phyloP scores from a whole-genome alignment of 2,888 invertebrate species.

The Euzophera pinguis region DNA sequence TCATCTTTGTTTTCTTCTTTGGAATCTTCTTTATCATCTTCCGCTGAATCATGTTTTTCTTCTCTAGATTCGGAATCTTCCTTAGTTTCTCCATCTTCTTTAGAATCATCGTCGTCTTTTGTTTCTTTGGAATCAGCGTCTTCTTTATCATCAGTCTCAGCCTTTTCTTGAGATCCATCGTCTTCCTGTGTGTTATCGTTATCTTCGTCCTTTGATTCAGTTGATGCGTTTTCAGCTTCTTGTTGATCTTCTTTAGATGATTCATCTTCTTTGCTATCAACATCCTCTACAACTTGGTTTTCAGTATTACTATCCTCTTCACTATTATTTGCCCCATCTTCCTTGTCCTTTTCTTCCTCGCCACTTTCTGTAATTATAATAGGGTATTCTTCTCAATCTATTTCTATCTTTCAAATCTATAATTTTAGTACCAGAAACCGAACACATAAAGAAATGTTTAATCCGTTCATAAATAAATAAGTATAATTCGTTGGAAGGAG shows the following conservation, averaged over 20 bases:
- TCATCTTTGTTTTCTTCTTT: constrained; percentile 48
- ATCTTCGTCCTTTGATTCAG: constrained; percentile 35
- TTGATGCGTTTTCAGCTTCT: constrained; percentile 35
- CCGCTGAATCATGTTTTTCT: constrained; percentile 33
- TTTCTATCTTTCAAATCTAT: too few species aligned
- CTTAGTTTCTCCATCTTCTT: constrained; percentile 29
- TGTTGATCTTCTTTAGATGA: constrained; percentile 40
- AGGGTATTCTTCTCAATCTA: too few species aligned
- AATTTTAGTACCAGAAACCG: too few species aligned
- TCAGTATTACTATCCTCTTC: constrained; percentile 38
- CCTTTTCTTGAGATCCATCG: constrained; percentile 68
- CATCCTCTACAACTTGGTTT: constrained; percentile 36
- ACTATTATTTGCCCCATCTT: constrained; percentile 43
- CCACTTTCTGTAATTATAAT: constrained; percentile 57
- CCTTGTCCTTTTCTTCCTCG: constrained; percentile 42
- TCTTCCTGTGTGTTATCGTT: constrained; percentile 55
- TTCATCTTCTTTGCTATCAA: constrained; percentile 40
- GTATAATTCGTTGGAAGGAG: too few species aligned
- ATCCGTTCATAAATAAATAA: too few species aligned
- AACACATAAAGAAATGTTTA: too few species aligned
- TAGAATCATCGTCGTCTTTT: constrained; percentile 41
- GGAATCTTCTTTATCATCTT: constrained; percentile 34
- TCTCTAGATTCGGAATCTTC: constrained; percentile 35
- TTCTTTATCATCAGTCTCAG: constrained; percentile 52
- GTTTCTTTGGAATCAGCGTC: constrained; percentile 36